Evolutionary conservation across 2,113 vertebrate species (phyloP).

Genomic region (Calidris pugnax): DNA sequence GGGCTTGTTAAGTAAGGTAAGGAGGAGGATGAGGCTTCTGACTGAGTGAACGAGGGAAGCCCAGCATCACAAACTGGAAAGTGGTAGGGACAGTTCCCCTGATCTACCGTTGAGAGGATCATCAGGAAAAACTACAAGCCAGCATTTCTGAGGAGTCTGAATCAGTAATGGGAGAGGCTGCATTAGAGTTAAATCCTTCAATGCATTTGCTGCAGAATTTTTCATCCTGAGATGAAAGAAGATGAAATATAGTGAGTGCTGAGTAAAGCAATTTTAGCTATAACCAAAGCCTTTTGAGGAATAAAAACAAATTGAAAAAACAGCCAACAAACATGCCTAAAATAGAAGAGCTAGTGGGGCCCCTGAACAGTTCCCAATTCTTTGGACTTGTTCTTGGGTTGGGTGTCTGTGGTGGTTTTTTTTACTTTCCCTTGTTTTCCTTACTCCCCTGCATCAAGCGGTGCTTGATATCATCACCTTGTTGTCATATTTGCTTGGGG

Average conservation of each 20-base stretch:
- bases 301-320: not conserved
- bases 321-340: not conserved
- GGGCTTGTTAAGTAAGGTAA: not conserved
- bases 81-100: not conserved
- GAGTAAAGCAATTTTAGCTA: not conserved
- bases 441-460: constrained; percentile 2
- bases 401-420: not conserved
- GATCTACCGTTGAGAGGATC: not conserved
- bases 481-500: constrained; percentile 56
- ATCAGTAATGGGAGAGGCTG: not conserved
- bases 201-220: not conserved
- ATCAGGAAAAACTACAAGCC: not conserved
- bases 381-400: not conserved
- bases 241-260: not conserved
- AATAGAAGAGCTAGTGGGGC: not conserved
- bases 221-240: not conserved
- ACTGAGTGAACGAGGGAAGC: not conserved
- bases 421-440: not conserved
- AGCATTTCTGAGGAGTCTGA: not conserved
- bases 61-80: not conserved
- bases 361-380: not conserved
- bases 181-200: not conserved
- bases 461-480: constrained; percentile 55
- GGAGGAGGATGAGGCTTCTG: not conserved
- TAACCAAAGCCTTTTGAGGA: constrained; percentile 4